Evolutionary conservation across 1,140 invertebrate genomes (phyloP), one percentile per base, ranked within the genome.

Genomic region (Orius laevigatus): DNA sequence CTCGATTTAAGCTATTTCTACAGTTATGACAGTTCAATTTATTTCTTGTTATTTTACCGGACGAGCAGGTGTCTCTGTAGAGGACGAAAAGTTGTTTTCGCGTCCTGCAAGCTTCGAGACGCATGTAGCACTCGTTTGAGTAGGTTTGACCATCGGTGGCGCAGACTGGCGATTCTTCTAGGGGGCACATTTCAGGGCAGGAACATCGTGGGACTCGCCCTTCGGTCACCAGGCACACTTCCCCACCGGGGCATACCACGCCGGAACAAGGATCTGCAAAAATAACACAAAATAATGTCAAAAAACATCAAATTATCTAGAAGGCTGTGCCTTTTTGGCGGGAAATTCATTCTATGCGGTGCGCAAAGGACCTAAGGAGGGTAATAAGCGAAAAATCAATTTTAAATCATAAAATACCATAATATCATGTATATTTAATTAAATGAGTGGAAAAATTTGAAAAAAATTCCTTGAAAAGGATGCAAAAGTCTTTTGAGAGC

Each of bases 111-210:
- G 78, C 77, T 60, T 85, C 80, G 53, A 81, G 74, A 46, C 77
- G 70, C 54, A 90, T 70, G 52, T 75, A 71, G 64, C 87, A 91
- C 59, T 86, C 81, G 63, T 89, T 90, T 16, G 77, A 76, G 65
- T 91, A 92, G 1, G 85, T 90, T 65, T 83, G 83, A 19, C 83
- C 82, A 59, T 84, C 79, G 4, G 79, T 86, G 8, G 79, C 86
- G 58, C 87, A 92, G 31, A 91, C 83, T 0, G 84, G 84, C 2
- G 75, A 71, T 58, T 85, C 81, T 59, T 86, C 84, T 39, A 78
- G 63, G n/a, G 75, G 69, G 60, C 86, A 90, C 31, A 78, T 70
- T 58, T 82, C 80, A 9, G 78, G 78, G 60, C 87, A 90, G 16
- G 75, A 71, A 63, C 87, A 91, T 33, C 74, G 72, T 1, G 86